Conservation (phyloP, 2,888 invertebrate species). For the Halocaridina rubra region DNA sequence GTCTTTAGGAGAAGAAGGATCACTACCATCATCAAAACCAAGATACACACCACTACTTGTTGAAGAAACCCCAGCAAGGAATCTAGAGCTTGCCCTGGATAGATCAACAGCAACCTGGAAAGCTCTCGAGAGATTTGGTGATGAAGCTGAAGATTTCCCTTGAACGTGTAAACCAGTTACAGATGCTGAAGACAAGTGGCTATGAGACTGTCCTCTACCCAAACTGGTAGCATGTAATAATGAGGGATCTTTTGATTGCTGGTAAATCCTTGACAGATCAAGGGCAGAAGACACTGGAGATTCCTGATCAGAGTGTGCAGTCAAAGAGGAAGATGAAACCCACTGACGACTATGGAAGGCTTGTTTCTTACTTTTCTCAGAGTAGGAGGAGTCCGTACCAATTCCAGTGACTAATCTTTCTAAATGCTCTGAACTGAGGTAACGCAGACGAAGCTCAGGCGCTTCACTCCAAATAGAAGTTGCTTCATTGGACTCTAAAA, state of each 20-base stretch:
- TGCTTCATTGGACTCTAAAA: slow-evolving; percentile 29
- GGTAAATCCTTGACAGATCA: neutral
- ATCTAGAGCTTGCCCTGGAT: slow-evolving; percentile 34
- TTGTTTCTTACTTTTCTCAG: neutral
- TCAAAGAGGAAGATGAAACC: slow-evolving; percentile 35
- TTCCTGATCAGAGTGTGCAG: neutral
- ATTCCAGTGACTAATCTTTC: neutral
- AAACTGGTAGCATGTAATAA: too few relatives aligned
- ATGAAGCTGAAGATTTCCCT: slow-evolving; percentile 5
- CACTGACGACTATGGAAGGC: slow-evolving; percentile 17
- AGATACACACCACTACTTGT: slow-evolving; percentile 45
- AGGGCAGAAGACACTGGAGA: neutral
- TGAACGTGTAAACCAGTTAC: slow-evolving; percentile 17
- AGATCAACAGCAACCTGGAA: slow-evolving; percentile 44
- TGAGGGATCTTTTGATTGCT: neutral
- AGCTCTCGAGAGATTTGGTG: slow-evolving; percentile 38
- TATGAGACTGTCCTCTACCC: slow-evolving; percentile 27
- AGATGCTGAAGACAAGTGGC: slow-evolving; percentile 1
- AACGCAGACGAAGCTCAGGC: slow-evolving; percentile 46
- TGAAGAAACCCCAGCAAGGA: slow-evolving; percentile 36
- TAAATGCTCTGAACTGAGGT: slow-evolving; percentile 45
- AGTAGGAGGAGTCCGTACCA: neutral
- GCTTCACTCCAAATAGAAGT: slow-evolving; percentile 45
- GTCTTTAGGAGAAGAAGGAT: slow-evolving; percentile 26
- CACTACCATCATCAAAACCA: slow-evolving; percentile 34